Base-by-base conservation (phyloP, 2,113 vertebrate species). In the Felis catus region DNA sequence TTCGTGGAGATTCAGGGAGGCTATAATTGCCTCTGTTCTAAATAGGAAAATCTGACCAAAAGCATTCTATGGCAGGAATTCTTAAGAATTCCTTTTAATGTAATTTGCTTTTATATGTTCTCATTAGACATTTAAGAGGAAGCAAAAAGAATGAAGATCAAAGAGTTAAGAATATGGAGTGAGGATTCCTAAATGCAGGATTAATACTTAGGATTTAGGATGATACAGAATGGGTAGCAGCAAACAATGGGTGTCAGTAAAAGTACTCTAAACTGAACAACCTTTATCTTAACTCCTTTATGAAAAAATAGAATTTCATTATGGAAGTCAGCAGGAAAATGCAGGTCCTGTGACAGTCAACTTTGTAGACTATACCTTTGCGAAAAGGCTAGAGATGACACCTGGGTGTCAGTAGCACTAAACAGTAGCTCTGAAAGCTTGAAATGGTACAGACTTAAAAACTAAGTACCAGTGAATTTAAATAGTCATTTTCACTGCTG, bases 91-190 rank as follows among this genome's bases (percentile, higher is more conserved):
- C 36, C 36, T 92, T 73, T 74, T 90, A 96, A 83, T 80, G 68
- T 29, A 85, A 18, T 48, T 89, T 97, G n/a, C 68, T 88, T 96
- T 7, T 80, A 5, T 63, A 29, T 86, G 39, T 11, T 79, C 0
- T 86, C 55, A 55, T 68, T 91, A 89, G 78, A 82, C 33, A 70
- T 89, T 93, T 93, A 82, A 83, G 51, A 89, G 45, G 41, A 95
- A 48, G 21, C 45, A 74, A 89, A 95, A 53, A 63, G 31, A 93
- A 48, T 53, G 74, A 88, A 76, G 71, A 86, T 10, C 12, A 45
- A 89, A 36, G 53, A 79, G 68, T 76, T 45, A 7, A 48, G 80
- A 71, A 23, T 71, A 1, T 84, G 80, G 48, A 88, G 39, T 80
- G 84, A 73, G n/a, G 36, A 16, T 79, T 76, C 31, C 76, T 51